Percentiles rank a stretch among this genome's conserved stretches.
Evolutionary conservation across 2,113 vertebrate species (phyloP).

Genomic region (Caretta caretta): DNA sequence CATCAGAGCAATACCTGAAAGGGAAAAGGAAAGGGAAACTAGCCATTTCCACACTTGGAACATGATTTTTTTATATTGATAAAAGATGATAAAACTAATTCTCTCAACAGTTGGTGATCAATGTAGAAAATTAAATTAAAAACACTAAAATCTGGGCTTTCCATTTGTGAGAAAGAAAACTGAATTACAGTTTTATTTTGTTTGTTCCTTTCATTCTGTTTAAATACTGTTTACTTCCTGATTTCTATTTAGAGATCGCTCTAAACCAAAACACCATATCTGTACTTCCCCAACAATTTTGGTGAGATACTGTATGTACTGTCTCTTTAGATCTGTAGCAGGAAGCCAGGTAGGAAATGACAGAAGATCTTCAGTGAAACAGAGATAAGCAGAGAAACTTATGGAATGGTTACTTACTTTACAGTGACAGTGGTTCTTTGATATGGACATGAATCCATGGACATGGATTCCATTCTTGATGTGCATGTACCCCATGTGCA

Average conservation of each 20-base stretch:
- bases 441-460: accelerated
- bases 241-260: background rate
- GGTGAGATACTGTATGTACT: background rate
- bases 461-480: background rate
- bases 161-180: background rate
- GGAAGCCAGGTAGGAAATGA: background rate
- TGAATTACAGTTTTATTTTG: background rate
- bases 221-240: background rate
- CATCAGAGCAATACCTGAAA: background rate
- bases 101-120: background rate
- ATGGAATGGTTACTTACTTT: background rate
- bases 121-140: background rate
- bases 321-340: background rate
- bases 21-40: background rate
- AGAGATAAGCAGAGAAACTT: background rate
- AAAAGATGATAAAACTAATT: background rate
- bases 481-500: background rate
- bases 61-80: background rate
- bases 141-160: background rate
- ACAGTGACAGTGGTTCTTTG: background rate
- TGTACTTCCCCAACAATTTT: background rate
- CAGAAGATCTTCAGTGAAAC: background rate
- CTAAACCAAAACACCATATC: background rate
- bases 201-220: background rate
- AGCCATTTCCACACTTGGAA: background rate